These are phyloP conservation scores for Aptenodytes forsteri DNA, from an alignment of 2,113 vertebrate genomes.

Conservation along the genomic window DNA sequence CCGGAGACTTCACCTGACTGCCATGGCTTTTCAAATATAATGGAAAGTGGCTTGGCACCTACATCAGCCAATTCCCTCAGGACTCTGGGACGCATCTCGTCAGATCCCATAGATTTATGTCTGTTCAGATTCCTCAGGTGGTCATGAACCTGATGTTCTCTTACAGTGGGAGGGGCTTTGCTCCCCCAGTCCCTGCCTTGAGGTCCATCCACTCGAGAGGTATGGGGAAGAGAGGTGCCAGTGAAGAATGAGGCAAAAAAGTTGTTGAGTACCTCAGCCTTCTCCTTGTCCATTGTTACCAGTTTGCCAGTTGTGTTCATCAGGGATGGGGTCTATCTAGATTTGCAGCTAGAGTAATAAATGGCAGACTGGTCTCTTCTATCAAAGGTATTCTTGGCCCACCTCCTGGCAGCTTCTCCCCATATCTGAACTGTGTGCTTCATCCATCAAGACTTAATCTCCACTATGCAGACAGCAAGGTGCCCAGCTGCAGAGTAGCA, in stretches of 20 bases:
- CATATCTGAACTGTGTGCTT: not conserved
- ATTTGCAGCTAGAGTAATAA: not conserved
- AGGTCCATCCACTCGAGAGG: accelerated
- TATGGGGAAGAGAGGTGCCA: not conserved
- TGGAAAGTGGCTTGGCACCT: not conserved
- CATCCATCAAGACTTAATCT: not conserved
- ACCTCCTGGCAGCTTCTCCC: not conserved
- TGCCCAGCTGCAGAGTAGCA: not conserved
- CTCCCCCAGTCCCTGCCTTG: not conserved
- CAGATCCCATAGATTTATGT: not conserved
- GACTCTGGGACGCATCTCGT: not conserved
- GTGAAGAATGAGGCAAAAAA: not conserved
- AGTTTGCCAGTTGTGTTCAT: not conserved
- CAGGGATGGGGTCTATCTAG: not conserved
- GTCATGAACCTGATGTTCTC: not conserved
- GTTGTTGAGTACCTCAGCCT: not conserved
- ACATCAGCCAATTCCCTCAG: not conserved
- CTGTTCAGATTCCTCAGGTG: not conserved
- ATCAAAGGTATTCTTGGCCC: not conserved
- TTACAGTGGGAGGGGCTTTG: not conserved
- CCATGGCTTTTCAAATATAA: not conserved
- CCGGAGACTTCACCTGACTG: not conserved
- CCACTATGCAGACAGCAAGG: not conserved
- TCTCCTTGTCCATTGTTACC: not conserved
- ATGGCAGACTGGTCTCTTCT: not conserved